Conservation (phyloP, 2,888 invertebrate species). For the Mystacides longicornis region DNA sequence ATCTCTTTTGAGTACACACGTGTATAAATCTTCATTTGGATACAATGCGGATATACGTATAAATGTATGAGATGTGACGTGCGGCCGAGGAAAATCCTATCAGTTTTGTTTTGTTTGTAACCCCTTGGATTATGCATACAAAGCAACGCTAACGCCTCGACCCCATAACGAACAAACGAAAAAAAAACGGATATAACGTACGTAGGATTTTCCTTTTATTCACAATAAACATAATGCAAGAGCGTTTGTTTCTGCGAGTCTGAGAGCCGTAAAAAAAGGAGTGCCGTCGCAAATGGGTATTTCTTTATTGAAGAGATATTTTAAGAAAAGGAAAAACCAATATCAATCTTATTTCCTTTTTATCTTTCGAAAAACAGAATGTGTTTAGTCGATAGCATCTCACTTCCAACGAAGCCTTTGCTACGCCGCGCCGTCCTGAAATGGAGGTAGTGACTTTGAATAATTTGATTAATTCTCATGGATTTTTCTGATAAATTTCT, state of each 20-base stretch:
- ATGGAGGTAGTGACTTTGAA: too few species aligned
- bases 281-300: neutral
- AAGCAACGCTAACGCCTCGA: neutral
- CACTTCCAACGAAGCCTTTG: too few species aligned
- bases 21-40: neutral
- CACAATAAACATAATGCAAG: slow-evolving; percentile 2
- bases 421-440: too few species aligned
- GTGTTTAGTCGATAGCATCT: too few species aligned
- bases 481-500: too few species aligned
- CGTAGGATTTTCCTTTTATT: neutral
- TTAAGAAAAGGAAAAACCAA: neutral
- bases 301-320: neutral
- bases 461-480: too few species aligned
- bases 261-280: neutral
- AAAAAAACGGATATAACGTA: too few species aligned
- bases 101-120: neutral
- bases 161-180: too few species aligned
- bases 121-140: neutral
- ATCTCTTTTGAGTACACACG: neutral
- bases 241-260: neutral
- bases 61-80: neutral
- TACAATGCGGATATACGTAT: too few species aligned
- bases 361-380: neutral
- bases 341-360: neutral
- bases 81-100: neutral